These are phyloP conservation scores for Zaprionus taronus DNA, from an alignment of 1,140 invertebrate species.

Conservation along the genomic window DNA sequence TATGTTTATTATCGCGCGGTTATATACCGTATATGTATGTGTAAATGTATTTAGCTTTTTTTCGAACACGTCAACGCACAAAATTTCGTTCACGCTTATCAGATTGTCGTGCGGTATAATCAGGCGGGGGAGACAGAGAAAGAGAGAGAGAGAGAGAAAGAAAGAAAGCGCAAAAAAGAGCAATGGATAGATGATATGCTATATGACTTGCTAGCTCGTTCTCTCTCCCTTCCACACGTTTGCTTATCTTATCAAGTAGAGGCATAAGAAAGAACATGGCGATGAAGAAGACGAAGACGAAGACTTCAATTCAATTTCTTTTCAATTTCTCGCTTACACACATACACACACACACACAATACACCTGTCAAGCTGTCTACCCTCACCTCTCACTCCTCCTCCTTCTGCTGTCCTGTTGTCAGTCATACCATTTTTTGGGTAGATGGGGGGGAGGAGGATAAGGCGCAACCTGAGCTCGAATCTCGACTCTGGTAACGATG, in stretches of 20 bases:
- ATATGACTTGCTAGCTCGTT: background rate
- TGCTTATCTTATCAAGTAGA: slow-evolving; percentile 68
- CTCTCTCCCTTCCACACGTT: background rate
- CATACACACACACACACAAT: slow-evolving; percentile 16
- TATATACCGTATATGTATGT: background rate
- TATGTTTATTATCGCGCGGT: slow-evolving; percentile 1
- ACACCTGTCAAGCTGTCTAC: slow-evolving; percentile 37
- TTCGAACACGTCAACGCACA: slow-evolving; percentile 45
- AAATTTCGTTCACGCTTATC: slow-evolving; percentile 41
- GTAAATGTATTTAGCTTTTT: background rate
- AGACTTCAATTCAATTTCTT: slow-evolving; percentile 77
- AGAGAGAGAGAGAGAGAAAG: background rate
- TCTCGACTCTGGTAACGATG: slow-evolving; percentile 63
- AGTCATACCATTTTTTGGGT: slow-evolving; percentile 4
- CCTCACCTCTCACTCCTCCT: background rate
- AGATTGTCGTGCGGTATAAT: slow-evolving; percentile 39
- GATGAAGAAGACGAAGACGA: slow-evolving; percentile 29
- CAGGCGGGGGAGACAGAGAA: slow-evolving; percentile 1
- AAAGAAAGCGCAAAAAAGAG: slow-evolving; percentile 17
- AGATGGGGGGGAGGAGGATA: background rate
- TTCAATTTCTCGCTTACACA: slow-evolving; percentile 66
- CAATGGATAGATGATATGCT: slow-evolving; percentile 5
- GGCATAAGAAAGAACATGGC: slow-evolving; percentile 13
- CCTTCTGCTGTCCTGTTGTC: background rate
- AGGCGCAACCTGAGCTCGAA: slow-evolving; percentile 15